Conservation (phyloP, 2,888 invertebrate genomes). For the Heliconius hortense region DNA sequence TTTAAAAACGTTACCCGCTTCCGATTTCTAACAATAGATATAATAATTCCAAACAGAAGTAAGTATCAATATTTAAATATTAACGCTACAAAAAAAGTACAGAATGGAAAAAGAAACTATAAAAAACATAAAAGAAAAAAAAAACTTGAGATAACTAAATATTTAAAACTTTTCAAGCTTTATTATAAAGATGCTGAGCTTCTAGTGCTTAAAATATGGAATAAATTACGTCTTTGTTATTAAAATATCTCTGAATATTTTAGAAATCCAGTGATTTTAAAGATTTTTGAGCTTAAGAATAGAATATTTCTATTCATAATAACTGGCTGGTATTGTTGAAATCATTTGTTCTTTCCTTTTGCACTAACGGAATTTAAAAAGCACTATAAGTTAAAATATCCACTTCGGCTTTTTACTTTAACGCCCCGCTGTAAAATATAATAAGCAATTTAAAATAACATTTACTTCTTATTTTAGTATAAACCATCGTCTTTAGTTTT, state of each 20-base stretch:
- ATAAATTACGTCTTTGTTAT: slow-evolving; percentile 18
- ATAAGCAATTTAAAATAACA: no score
- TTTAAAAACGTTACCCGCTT: no score
- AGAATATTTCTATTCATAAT: not conserved
- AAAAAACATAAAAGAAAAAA: not conserved
- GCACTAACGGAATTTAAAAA: not conserved
- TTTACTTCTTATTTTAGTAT: not conserved
- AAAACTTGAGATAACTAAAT: slow-evolving; percentile 8
- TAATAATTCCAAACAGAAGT: not conserved
- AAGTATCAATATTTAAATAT: not conserved
- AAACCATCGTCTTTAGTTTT: not conserved
- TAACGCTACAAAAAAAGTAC: not conserved
- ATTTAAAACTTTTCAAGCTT: slow-evolving; percentile 9
- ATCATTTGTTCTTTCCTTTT: slow-evolving; percentile 2
- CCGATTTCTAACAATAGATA: no score
- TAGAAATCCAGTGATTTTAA: slow-evolving; percentile 3
- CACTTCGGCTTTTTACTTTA: not conserved
- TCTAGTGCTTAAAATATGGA: slow-evolving; percentile 18
- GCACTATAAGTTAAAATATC: not conserved
- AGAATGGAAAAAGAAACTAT: not conserved
- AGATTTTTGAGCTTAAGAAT: not conserved
- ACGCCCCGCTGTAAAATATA: no score
- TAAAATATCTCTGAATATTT: slow-evolving; percentile 19
- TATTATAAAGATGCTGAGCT: slow-evolving; percentile 13
- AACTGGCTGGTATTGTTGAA: not conserved